phyloP scores from a whole-genome alignment of 2,888 invertebrate genomes.

The Actias luna region DNA sequence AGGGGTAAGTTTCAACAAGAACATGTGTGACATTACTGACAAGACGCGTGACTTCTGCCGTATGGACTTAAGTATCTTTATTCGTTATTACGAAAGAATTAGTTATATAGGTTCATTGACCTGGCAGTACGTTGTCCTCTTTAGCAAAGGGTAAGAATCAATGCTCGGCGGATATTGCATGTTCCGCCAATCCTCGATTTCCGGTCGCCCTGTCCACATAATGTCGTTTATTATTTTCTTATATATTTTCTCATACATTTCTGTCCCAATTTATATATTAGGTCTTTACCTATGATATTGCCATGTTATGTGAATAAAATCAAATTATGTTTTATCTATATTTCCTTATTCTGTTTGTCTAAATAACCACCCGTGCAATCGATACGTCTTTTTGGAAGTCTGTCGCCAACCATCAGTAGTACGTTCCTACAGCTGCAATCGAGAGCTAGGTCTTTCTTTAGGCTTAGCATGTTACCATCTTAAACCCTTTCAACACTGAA shows the following conservation, averaged over 20 bases:
- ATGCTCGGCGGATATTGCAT: constrained; percentile 64
- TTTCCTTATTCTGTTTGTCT: too few relatives aligned
- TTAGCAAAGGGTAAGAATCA: constrained; percentile 37
- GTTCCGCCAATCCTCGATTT: constrained; percentile 65
- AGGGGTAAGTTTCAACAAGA: too few relatives aligned
- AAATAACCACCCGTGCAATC: too few relatives aligned
- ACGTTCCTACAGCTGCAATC: too few relatives aligned
- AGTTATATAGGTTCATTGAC: background rate
- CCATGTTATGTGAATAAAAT: background rate
- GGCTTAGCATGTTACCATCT: too few relatives aligned
- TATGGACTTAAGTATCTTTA: background rate
- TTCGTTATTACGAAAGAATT: background rate
- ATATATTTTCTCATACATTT: background rate
- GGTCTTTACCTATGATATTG: background rate
- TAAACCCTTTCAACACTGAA: too few relatives aligned
- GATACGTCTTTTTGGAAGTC: too few relatives aligned
- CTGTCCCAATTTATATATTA: background rate
- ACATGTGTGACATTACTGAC: too few relatives aligned
- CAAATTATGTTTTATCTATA: too few relatives aligned
- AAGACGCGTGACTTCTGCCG: too few relatives aligned
- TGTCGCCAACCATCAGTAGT: too few relatives aligned
- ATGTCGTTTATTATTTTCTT: constrained; percentile 29
- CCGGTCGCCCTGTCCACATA: constrained; percentile 64
- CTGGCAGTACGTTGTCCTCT: background rate
- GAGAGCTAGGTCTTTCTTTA: too few relatives aligned